phyloP scores from a whole-genome alignment of 2,113 vertebrate species.

The Campylorhamphus procurvoides region DNA sequence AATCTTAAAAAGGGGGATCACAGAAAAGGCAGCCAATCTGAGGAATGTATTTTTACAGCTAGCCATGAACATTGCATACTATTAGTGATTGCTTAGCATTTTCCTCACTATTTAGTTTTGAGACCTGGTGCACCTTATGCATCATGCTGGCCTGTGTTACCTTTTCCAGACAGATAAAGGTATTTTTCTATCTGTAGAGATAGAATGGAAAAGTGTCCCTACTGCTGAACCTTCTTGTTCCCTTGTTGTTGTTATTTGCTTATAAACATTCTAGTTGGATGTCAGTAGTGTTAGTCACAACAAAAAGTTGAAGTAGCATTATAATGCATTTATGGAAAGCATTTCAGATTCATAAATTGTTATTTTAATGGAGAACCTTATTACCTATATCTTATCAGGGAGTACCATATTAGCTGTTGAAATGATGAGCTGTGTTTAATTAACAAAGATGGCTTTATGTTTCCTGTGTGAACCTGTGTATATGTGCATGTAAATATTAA shows the following conservation, averaged over 20 bases:
- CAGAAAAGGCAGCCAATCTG: neutral
- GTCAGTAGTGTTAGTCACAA: neutral
- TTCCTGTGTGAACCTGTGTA: neutral
- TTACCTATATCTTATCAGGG: neutral
- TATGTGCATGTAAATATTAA: neutral
- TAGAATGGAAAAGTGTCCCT: neutral
- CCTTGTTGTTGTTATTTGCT: neutral
- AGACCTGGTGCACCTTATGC: neutral
- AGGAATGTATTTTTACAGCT: neutral
- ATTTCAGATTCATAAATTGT: neutral
- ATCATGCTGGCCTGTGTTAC: rapidly evolving
- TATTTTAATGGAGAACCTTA: neutral
- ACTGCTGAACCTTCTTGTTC: neutral
- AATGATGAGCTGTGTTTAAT: neutral
- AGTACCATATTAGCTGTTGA: neutral
- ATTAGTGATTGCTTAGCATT: neutral
- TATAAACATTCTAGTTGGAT: neutral
- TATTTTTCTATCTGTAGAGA: neutral
- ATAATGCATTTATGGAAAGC: neutral
- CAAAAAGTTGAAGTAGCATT: neutral
- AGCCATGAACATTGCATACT: neutral
- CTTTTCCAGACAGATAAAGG: neutral
- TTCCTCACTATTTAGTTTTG: neutral
- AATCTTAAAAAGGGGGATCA: neutral
- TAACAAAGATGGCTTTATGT: neutral